Evolutionary conservation across 2,888 invertebrate genomes (phyloP).

Genomic region (Cecidostiba fungosa): DNA sequence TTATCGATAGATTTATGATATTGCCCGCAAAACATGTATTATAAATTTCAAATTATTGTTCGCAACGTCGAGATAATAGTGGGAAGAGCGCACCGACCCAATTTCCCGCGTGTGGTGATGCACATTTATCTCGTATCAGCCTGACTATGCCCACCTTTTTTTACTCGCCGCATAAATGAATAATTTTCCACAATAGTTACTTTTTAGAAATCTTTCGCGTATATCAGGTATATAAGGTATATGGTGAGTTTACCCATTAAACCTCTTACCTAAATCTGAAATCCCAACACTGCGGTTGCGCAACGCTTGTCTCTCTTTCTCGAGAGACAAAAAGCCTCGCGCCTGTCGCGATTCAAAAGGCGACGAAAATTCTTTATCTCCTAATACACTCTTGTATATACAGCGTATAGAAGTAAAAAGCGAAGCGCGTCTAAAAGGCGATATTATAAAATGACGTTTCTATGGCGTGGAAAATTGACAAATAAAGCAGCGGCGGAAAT

Average conservation of each 20-base stretch:
- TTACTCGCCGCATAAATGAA: background rate
- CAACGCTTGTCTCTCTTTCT: background rate
- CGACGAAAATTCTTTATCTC: background rate
- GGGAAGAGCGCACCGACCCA: background rate
- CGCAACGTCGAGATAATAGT: background rate
- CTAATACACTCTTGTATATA: background rate
- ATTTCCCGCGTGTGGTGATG: too few relatives aligned
- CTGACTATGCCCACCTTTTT: background rate
- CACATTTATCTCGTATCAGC: background rate
- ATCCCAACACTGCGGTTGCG: background rate
- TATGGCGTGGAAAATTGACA: slow-evolving; percentile 40
- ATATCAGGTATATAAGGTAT: too few relatives aligned
- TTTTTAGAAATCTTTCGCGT: background rate
- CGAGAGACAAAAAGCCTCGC: background rate
- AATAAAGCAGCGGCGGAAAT: slow-evolving; percentile 48
- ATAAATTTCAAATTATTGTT: slow-evolving; percentile 15
- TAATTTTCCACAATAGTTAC: background rate
- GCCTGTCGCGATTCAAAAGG: background rate
- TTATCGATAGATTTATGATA: slow-evolving; percentile 11
- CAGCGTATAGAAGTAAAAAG: too few relatives aligned
- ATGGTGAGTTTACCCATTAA: background rate
- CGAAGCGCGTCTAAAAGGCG: background rate
- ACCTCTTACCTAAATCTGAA: background rate
- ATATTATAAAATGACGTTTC: slow-evolving; percentile 41
- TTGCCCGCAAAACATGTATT: background rate